phyloP scores from a whole-genome alignment of 2,113 vertebrate species.

The Elaphurus davidianus region DNA sequence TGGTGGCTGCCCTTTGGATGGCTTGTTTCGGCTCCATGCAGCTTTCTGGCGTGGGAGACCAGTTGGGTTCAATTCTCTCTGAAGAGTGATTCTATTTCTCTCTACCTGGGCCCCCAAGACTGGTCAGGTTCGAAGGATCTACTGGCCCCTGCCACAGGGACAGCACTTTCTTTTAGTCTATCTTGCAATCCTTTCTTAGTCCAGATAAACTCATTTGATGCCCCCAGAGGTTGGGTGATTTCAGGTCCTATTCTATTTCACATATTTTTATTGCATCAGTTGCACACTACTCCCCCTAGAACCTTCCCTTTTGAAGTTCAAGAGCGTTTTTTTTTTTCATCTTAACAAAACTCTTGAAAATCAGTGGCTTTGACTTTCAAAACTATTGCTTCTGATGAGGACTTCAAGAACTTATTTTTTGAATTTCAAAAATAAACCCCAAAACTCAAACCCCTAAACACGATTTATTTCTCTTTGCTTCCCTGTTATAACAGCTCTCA shows the following conservation, averaged over 20 bases:
- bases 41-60: background rate
- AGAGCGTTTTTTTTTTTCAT: background rate
- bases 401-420: background rate
- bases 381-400: background rate
- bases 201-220: background rate
- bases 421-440: background rate
- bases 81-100: background rate
- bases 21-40: background rate
- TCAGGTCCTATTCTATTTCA: background rate
- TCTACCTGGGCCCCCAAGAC: fast-evolving
- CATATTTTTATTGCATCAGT: background rate
- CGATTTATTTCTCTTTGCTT: background rate
- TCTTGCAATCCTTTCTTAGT: background rate
- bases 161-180: background rate
- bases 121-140: background rate
- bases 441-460: background rate
- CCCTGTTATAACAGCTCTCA: background rate
- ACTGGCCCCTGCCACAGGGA: background rate
- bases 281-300: background rate
- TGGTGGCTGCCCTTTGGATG: background rate
- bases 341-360: background rate
- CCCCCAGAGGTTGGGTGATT: background rate
- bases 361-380: background rate
- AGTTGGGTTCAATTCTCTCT: background rate
- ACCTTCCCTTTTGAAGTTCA: background rate